These are phyloP conservation scores for Ursus arctos DNA, from an alignment of 2,113 vertebrate genomes.

Conservation along the genomic window DNA sequence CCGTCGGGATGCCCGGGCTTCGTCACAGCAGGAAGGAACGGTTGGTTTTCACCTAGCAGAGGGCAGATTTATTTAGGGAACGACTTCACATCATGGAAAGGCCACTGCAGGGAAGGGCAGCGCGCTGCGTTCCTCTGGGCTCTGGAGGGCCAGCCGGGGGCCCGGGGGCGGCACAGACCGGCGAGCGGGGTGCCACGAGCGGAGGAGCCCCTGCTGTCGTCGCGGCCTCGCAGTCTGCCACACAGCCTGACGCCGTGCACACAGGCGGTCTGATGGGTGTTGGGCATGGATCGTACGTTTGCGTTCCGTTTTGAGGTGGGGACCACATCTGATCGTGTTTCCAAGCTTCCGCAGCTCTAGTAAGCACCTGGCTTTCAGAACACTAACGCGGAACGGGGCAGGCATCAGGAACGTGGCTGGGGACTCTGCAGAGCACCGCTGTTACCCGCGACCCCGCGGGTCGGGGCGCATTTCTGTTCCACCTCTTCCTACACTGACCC, in stretches of 20 bases:
- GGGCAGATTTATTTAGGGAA: background rate
- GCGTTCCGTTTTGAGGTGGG: background rate
- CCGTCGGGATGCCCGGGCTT: background rate
- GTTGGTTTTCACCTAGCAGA: background rate
- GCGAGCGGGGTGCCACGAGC: background rate
- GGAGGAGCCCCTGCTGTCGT: background rate
- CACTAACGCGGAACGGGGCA: background rate
- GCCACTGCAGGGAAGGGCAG: background rate
- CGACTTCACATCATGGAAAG: background rate
- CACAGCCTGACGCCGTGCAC: background rate
- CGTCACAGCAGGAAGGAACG: background rate
- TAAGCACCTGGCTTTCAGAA: background rate
- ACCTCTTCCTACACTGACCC: accelerated
- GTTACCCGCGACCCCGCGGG: accelerated
- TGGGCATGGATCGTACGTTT: background rate
- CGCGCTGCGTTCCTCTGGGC: background rate
- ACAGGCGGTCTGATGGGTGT: background rate
- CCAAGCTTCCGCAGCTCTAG: background rate
- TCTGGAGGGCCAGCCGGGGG: background rate
- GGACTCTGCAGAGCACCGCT: background rate
- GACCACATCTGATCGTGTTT: background rate
- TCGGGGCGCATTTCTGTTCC: background rate
- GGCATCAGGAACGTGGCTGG: background rate
- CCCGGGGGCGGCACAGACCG: background rate
- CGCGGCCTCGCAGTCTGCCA: background rate